A percentile compares a stretch with the other conserved stretches of the same genome.
Conservation (phyloP, 1,140 invertebrate genomes). For the Leucophenga varia region DNA sequence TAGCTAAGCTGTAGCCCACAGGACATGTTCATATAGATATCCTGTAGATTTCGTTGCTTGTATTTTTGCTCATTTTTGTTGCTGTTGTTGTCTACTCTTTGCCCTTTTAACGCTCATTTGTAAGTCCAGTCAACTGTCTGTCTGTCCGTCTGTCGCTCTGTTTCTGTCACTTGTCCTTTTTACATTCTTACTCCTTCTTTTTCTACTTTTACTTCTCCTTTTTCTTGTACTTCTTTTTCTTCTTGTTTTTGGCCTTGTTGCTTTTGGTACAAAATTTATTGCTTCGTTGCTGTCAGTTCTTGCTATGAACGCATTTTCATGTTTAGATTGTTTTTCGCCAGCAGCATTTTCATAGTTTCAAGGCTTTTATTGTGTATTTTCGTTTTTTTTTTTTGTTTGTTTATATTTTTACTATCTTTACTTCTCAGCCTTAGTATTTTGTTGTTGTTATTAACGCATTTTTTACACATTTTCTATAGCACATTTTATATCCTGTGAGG, state of each 20-base stretch:
- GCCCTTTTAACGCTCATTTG: conserved; percentile 13
- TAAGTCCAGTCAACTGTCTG: conserved; percentile 33
- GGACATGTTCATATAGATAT: too few relatives aligned
- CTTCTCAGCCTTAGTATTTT: too few relatives aligned
- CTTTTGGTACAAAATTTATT: conserved; percentile 18
- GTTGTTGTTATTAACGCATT: too few relatives aligned
- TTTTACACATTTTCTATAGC: too few relatives aligned
- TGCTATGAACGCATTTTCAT: conserved; percentile 6
- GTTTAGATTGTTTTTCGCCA: too few relatives aligned
- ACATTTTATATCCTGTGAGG: too few relatives aligned
- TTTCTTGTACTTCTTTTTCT: neutral
- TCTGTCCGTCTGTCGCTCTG: conserved; percentile 23
- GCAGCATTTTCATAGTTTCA: too few relatives aligned
- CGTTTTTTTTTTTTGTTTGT: too few relatives aligned
- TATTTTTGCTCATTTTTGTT: neutral
- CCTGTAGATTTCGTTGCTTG: too few relatives aligned
- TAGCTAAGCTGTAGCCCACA: too few relatives aligned
- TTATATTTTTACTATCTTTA: too few relatives aligned
- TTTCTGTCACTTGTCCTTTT: conserved; percentile 26
- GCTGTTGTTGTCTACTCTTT: conserved; percentile 6
- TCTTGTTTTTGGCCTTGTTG: conserved; percentile 10
- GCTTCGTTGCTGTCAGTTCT: conserved; percentile 11
- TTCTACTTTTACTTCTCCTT: neutral
- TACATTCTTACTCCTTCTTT: conserved; percentile 28
- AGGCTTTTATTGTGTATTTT: too few relatives aligned